Conservation (phyloP, 2,113 vertebrate species). For the Speoplatyrhinus poulsoni region DNA sequence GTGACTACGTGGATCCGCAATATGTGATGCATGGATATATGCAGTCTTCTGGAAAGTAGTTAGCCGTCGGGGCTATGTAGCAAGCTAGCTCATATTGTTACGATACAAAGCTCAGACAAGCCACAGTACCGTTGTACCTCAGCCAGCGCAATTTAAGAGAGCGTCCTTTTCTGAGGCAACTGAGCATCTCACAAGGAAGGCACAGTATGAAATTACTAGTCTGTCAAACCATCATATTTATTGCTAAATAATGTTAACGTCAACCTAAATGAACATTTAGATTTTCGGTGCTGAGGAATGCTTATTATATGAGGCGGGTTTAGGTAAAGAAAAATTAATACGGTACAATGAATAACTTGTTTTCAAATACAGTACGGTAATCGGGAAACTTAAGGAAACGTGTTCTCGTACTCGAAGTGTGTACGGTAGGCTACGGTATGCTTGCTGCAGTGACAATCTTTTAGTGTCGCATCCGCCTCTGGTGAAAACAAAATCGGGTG, state of each 20-base stretch:
- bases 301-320: no score
- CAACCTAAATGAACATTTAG: no score
- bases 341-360: no score
- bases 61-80: slow-evolving; percentile 20
- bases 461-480: slow-evolving; percentile 49
- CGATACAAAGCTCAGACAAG: background rate
- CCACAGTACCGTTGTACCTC: background rate
- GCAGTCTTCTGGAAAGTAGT: slow-evolving; percentile 2
- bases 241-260: no score
- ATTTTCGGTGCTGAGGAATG: no score
- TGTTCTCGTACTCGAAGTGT: background rate
- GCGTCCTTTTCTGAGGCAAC: no score
- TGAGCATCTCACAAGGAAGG: no score
- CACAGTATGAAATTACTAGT: no score
- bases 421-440: background rate
- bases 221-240: no score
- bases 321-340: no score
- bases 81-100: slow-evolving; percentile 17
- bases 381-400: background rate
- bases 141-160: slow-evolving; percentile 13
- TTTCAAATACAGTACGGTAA: no score
- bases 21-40: background rate
- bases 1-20: background rate
- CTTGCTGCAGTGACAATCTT: slow-evolving; percentile 4
- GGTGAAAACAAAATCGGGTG: background rate